Base-by-base conservation (phyloP, 1,140 invertebrate species). In the Hydropsyche tenuis region DNA sequence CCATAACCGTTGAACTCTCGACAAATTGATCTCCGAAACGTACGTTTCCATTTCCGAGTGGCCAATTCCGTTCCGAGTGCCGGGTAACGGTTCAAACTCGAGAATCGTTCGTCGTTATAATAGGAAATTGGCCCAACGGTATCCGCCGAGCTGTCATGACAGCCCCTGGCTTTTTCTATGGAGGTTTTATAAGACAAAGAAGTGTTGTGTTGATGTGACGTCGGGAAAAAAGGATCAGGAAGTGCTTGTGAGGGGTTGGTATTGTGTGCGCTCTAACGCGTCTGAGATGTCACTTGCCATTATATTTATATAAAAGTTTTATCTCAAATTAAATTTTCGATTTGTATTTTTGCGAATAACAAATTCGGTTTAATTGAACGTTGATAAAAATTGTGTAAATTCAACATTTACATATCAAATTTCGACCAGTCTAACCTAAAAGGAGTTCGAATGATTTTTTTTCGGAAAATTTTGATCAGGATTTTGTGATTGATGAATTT, bases 401-500 rank as follows among this genome's bases (percentile, higher is more conserved):
- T 37, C 9, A n/a, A 14, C 16, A 48, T 14, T n/a, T 48, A 48
- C 4, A 48, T 4, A 48, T 48, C 45, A 14, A 48, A 3, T n/a
- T 48, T 48, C 4, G 2, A n/a, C 3, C 9, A 37, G 30, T 37
- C 9, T 37, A 4, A 9, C 30, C 3, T 37, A 37, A 4, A 37
- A 37, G 30, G 30, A 37, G 3, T 3, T 37, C 30, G 30, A 37
- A 37, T 37, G 3, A 37, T 37, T 37, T 37, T 37, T 37, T 37
- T 9, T 37, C n/a, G n/a, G n/a, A n/a, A 37, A 4, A 37, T 37
- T 37, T 37, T 9, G 9, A 37, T 37, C 30, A 37, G 30, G 45
- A 48, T 48, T 48, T 48, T 14, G 45, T 48, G 20, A 22, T 56
- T 56, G 51, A 56, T 56, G 18, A 56, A 56, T 56, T 23, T 56